Base-by-base conservation (phyloP, 2,113 vertebrate species). In the Nyctibius bracteatus region DNA sequence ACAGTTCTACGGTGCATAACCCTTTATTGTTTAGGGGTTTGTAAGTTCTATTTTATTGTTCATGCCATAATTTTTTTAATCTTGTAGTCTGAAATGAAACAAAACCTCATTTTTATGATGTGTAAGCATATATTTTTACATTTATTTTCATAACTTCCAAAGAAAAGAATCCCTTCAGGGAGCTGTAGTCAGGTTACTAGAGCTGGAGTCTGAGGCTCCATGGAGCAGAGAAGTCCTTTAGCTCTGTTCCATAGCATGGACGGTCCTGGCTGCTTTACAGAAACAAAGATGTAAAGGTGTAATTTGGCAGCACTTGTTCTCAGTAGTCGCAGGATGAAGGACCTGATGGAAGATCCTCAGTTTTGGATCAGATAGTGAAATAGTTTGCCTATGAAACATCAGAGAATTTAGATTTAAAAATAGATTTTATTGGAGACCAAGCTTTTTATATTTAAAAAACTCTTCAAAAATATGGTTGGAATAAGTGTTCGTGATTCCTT, bases 101-200 rank as follows among this genome's bases (percentile, higher is more conserved):
- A 79, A 88, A 55, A 1, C 4, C 7, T 62, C 17, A 21, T 14
- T 90, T 96, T 97, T 87, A 95, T 91, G 55, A 95, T 81, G 81
- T 92, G 83, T 3, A 54, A 92, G 83, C 52, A 52, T 71, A 12
- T 91, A 94, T 90, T 95, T n/a, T 97, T 90, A 90, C 67, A 65
- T 95, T 95, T 93, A 83, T 94, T 96, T 96, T 88, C 66, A 11
- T 92, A 91, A 83, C 23, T 91, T 95, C 30, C 52, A 91, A 33
- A 72, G 43, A 49, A 87, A 95, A 86, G 49, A 51, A 78, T 65
- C 44, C 27, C 81, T 97, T 73, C 17, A 84, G 88, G 92, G 92
- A 86, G 51, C 74, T 84, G 41, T 88, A 93, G 63, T 25, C 6
- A 18, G 23, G n/a, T 71, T 97, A 94, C 83, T 83, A 88, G 85